Evolutionary conservation across 2,113 vertebrate species (phyloP), one percentile per base, ranked within the genome.

Genomic region (Rynchops niger): DNA sequence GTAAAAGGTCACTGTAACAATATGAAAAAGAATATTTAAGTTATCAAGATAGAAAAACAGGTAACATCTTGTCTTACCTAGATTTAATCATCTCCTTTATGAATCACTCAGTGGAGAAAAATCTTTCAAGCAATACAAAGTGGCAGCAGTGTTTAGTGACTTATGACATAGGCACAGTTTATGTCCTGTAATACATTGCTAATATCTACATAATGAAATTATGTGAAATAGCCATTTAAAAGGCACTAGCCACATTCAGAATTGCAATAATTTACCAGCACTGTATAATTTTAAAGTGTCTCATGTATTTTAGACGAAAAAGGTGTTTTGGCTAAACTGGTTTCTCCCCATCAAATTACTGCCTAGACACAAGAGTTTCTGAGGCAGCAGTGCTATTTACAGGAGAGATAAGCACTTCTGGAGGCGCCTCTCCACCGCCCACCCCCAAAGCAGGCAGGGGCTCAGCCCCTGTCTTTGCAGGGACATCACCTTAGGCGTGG

Each of bases 401-500:
- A 56, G 58, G 9, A 47, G 43, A 62, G 53, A 20, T 15, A 9
- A 77, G 19, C 9, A 3, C 34, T 62, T 77, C 30, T 9, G 8
- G 29, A 42, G 8, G 9, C 52, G 17, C 5, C 9, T 40, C 7
- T 76, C 50, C 42, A 29, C 29, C 0, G 0, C 4, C 11, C 15
- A 27, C 9, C 10, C 18, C 30, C 2, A 2, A 66, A 59, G 38
- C 1, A 1, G 0, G 4, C 6, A 18, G 52, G 23, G 7, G 9
- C 25, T 71, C 36, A 34, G 25, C 9, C 2, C 9, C 5, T 27
- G 32, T 19, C 12, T 76, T 85, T 67, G 15, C 21, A 72, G 25
- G 27, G 25, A 6, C 36, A 11, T n/a, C 22, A 19, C 22, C 20
- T 42, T 12, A 11, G 6, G 9, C 0, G 1, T 25, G 13, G 45